phyloP scores from a whole-genome alignment of 1,140 invertebrate genomes.

The Nautilus pompilius region DNA sequence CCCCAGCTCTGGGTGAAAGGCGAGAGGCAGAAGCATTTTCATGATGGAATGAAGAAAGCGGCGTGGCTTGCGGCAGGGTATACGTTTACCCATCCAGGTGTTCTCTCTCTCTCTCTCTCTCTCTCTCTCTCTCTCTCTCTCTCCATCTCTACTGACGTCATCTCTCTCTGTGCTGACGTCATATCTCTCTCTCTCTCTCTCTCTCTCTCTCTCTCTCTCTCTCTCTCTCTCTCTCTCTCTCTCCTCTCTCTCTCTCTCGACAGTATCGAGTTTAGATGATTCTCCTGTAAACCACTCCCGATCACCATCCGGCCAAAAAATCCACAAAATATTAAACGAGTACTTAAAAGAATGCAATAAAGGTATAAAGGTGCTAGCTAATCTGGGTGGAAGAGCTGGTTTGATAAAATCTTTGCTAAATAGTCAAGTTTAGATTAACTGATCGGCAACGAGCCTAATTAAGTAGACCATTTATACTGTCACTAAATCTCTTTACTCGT shows the following conservation, averaged over 20 bases:
- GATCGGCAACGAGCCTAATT: no score
- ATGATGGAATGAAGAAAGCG: no score
- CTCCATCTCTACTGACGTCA: neutral
- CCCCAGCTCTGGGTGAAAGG: no score
- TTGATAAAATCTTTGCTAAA: no score
- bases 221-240: neutral
- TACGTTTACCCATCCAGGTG: no score
- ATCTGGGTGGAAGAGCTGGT: neutral
- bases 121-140: neutral
- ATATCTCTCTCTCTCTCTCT: neutral
- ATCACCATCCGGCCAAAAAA: neutral
- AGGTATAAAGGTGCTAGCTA: neutral
- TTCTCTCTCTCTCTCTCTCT: constrained; percentile 11
- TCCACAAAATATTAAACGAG: constrained; percentile 3
- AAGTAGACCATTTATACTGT: no score
- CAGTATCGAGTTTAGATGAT: neutral
- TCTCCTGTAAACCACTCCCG: neutral
- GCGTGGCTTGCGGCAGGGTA: no score
- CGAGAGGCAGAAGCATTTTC: no score
- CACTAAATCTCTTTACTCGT: no score
- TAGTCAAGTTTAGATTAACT: no score
- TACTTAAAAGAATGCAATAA: neutral
- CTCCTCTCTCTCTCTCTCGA: constrained; percentile 2
- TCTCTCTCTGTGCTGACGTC: neutral
- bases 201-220: constrained; percentile 5